Conservation (phyloP, 2,113 vertebrate genomes). For the Limanda limanda region DNA sequence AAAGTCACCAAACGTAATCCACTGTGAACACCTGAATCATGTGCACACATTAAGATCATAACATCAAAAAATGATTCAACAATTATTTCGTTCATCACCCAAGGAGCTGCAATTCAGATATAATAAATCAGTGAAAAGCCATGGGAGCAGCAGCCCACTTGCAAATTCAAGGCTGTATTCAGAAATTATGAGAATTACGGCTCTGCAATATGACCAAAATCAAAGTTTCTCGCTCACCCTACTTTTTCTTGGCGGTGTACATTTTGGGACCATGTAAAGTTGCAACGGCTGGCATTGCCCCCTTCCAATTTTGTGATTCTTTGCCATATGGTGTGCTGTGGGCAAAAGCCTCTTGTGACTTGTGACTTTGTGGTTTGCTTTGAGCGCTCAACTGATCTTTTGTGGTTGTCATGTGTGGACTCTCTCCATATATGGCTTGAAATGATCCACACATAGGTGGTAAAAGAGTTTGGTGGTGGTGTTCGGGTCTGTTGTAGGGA, state of each 20-base stretch:
- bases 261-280: not conserved
- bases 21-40: not conserved
- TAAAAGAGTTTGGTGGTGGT: too few species aligned
- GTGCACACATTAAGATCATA: too few species aligned
- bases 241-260: not conserved
- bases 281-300: not conserved
- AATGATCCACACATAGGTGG: not conserved
- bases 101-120: not conserved
- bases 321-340: not conserved
- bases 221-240: not conserved
- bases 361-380: not conserved
- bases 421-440: not conserved
- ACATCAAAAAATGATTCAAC: too few species aligned
- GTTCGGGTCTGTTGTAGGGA: too few species aligned
- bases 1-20: not conserved
- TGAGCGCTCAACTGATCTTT: not conserved
- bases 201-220: not conserved
- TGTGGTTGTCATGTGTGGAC: too few species aligned
- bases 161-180: not conserved
- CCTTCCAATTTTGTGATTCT: not conserved
- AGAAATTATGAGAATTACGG: not conserved
- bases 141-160: not conserved
- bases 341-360: not conserved
- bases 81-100: not conserved
- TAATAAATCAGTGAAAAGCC: not conserved